These are phyloP conservation scores for Cephalopholis sonnerati DNA, from an alignment of 2,113 vertebrate genomes.

Conservation along the genomic window DNA sequence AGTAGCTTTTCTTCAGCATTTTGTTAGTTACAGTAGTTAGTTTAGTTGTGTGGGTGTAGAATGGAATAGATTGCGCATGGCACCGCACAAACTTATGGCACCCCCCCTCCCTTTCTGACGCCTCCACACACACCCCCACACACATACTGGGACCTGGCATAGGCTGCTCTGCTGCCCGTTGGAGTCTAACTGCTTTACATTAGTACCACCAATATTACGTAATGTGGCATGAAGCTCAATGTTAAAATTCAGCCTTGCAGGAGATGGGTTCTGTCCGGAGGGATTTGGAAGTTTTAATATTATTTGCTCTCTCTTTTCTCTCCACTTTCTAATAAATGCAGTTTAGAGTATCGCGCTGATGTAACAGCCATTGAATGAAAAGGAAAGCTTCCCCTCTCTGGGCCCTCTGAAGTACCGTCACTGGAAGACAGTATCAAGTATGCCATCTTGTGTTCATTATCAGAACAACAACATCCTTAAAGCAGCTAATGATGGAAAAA, in stretches of 20 bases:
- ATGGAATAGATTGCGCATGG: constrained; percentile 74
- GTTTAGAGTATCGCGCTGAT: constrained; percentile 43
- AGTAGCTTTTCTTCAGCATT: constrained; percentile 44
- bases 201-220: constrained; percentile 52
- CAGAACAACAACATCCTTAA: constrained; percentile 39
- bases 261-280: constrained; percentile 32
- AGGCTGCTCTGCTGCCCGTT: constrained; percentile 53
- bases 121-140: constrained; percentile 72
- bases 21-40: constrained; percentile 61
- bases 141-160: constrained; percentile 69
- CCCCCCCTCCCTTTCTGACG: constrained; percentile 52
- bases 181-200: constrained; percentile 68
- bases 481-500: constrained; percentile 1
- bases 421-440: constrained; percentile 45
- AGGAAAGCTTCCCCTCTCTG: constrained; percentile 24
- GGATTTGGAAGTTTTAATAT: constrained; percentile 45
- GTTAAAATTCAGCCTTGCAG: constrained; percentile 39
- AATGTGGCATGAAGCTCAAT: constrained; percentile 50
- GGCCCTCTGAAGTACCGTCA: constrained; percentile 11
- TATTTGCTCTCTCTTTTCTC: constrained; percentile 23
- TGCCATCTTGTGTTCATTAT: constrained; percentile 76
- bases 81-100: constrained; percentile 79
- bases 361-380: constrained; percentile 45
- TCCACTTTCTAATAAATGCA: constrained; percentile 48
- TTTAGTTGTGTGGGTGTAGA: constrained; percentile 77